Percentiles rank a stretch among this genome's conserved stretches.
phyloP scores from a whole-genome alignment of 2,113 vertebrate genomes.

The Chaetura pelagica region DNA sequence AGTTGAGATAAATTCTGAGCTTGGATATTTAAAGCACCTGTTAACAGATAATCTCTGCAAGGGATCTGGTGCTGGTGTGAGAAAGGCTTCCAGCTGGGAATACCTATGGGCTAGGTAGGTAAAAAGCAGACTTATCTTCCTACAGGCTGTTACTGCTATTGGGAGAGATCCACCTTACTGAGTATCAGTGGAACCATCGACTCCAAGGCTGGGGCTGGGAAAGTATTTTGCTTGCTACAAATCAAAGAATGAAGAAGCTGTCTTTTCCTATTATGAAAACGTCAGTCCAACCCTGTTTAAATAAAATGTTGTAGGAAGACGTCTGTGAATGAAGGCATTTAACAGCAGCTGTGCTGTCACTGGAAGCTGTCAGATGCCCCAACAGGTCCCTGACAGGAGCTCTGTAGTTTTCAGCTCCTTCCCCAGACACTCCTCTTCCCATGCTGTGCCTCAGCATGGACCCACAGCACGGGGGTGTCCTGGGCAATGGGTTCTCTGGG shows the following conservation, averaged over 20 bases:
- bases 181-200: neutral
- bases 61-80: neutral
- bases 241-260: neutral
- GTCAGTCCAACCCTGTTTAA: neutral
- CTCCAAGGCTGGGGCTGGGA: neutral
- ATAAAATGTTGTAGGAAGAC: neutral
- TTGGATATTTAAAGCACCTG: neutral
- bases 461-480: neutral
- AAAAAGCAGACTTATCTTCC: neutral
- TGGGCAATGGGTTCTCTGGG: neutral
- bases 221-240: neutral
- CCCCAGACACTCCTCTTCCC: neutral
- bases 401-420: neutral
- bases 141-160: neutral
- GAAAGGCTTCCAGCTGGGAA: too few relatives aligned
- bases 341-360: neutral
- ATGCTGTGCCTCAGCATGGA: fast-evolving
- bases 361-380: neutral
- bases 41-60: neutral
- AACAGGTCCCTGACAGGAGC: neutral
- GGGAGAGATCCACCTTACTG: neutral
- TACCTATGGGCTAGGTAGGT: too few relatives aligned
- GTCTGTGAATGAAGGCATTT: neutral
- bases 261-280: neutral
- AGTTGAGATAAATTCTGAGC: neutral